A percentile compares a stretch with the other conserved stretches of the same genome.
Evolutionary conservation across 2,113 vertebrate species (phyloP).

Genomic region (Hirundichthys speculiger): DNA sequence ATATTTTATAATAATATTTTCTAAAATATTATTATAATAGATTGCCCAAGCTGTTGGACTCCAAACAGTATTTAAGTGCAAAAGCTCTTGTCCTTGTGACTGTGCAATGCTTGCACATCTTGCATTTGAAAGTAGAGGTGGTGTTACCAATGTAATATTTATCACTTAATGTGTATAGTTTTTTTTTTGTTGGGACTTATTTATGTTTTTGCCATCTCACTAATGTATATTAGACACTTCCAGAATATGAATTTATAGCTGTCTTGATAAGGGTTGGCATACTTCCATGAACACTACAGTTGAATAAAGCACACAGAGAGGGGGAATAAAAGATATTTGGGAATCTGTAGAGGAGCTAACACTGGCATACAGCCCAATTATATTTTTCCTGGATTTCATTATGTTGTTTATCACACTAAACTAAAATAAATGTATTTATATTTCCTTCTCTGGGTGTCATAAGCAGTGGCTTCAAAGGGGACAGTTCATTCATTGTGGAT

Average conservation of each 20-base stretch:
- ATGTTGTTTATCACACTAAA: slow-evolving; percentile 43
- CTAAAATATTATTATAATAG: slow-evolving; percentile 14
- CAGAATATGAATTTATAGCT: slow-evolving; percentile 8
- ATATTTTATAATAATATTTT: too few species aligned
- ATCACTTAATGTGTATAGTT: too few species aligned
- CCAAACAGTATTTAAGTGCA: slow-evolving; percentile 14
- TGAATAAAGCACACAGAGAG: slow-evolving; percentile 18
- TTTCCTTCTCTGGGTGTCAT: slow-evolving; percentile 1
- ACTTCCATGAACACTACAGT: slow-evolving; percentile 25
- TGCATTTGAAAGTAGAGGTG: too few species aligned
- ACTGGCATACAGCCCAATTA: slow-evolving; percentile 59
- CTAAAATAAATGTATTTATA: slow-evolving; percentile 39
- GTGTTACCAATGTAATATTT: too few species aligned
- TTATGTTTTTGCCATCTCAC: background rate
- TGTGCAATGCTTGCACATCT: too few species aligned
- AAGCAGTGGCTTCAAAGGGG: slow-evolving; percentile 8
- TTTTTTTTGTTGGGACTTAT: too few species aligned
- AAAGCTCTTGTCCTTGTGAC: background rate
- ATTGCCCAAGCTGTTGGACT: slow-evolving; percentile 20
- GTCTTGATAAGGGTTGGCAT: slow-evolving; percentile 20
- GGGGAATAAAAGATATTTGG: slow-evolving; percentile 8
- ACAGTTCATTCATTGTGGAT: slow-evolving; percentile 14
- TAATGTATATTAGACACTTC: background rate
- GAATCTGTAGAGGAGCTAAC: slow-evolving; percentile 31
- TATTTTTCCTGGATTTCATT: slow-evolving; percentile 43